Evolutionary conservation across 2,888 invertebrate genomes (phyloP).

Genomic region (Erebia ligea): DNA sequence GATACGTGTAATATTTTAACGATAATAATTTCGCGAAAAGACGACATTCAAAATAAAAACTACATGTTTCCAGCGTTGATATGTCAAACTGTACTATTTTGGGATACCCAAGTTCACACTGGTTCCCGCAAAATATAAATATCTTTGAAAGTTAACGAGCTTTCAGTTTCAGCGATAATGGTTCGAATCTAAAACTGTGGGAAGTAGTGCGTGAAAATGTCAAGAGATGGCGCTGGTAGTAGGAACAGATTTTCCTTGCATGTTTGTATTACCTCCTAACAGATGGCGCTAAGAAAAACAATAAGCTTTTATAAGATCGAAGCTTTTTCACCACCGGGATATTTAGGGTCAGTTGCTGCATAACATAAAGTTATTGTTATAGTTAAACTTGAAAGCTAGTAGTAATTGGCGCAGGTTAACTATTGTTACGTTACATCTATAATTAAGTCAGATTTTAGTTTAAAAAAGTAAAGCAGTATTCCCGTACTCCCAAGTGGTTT

Average conservation of each 20-base stretch:
- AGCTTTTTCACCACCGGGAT: background rate
- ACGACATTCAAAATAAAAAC: conserved; percentile 76
- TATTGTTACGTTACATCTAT: too few relatives aligned
- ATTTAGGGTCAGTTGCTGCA: too few relatives aligned
- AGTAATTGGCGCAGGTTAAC: too few relatives aligned
- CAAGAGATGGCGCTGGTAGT: conserved; percentile 55
- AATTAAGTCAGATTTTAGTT: too few relatives aligned
- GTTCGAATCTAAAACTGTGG: conserved; percentile 39
- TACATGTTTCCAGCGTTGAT: conserved; percentile 78
- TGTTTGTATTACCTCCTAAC: background rate
- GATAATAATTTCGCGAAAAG: conserved; percentile 64
- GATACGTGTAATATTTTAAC: conserved; percentile 55
- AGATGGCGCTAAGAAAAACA: conserved; percentile 32
- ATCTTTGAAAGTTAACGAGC: conserved; percentile 52
- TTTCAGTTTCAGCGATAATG: conserved; percentile 45
- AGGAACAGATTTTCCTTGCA: conserved; percentile 12
- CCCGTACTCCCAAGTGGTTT: too few relatives aligned
- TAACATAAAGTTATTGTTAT: too few relatives aligned
- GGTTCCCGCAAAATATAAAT: conserved; percentile 64
- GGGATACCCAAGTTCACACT: conserved; percentile 77
- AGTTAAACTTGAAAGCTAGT: too few relatives aligned
- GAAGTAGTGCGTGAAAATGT: conserved; percentile 9
- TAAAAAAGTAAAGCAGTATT: too few relatives aligned
- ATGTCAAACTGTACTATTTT: conserved; percentile 82
- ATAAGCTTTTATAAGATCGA: background rate